A percentile compares a stretch with the other conserved stretches of the same genome.
Evolutionary conservation across 2,888 invertebrate genomes (phyloP).

Genomic region (Bombylius discolor): DNA sequence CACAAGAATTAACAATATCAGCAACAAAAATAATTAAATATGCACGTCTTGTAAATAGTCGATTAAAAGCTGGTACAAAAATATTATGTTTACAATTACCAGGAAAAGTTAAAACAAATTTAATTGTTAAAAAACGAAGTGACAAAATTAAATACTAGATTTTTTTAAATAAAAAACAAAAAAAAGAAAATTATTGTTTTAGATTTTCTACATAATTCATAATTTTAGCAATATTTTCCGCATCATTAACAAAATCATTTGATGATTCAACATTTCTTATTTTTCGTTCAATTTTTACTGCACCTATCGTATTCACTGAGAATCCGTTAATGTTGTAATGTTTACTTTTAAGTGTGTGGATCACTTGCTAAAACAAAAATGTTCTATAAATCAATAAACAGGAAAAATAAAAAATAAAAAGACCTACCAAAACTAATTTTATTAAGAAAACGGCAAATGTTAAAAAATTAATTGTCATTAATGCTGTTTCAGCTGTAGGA

Average conservation of each 20-base stretch:
- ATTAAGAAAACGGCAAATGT: conserved; percentile 77
- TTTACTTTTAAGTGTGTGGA: conserved; percentile 51
- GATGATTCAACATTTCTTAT: conserved; percentile 4
- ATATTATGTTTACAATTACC: conserved; percentile 23
- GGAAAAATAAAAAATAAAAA: neutral
- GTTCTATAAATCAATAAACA: neutral
- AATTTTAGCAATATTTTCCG: conserved; percentile 4
- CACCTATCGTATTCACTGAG: conserved; percentile 18
- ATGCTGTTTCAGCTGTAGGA: conserved; percentile 65
- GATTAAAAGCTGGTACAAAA: conserved; percentile 17
- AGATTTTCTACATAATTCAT: conserved; percentile 5
- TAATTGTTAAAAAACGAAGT: neutral
- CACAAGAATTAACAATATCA: conserved; percentile 23
- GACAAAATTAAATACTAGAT: neutral
- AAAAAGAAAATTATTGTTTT: neutral
- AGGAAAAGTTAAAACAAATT: conserved; percentile 1
- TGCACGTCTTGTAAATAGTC: conserved; percentile 25
- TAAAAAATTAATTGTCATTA: conserved; percentile 72
- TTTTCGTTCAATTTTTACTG: conserved; percentile 21
- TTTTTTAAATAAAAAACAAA: neutral
- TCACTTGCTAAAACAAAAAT: conserved; percentile 44
- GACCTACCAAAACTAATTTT: conserved; percentile 63
- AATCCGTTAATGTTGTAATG: conserved; percentile 30
- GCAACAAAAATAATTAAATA: conserved; percentile 24
- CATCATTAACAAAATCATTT: neutral